Percentiles rank a stretch among this genome's conserved stretches.
phyloP scores from a whole-genome alignment of 2,888 invertebrate genomes.

The Tineola bisselliella region DNA sequence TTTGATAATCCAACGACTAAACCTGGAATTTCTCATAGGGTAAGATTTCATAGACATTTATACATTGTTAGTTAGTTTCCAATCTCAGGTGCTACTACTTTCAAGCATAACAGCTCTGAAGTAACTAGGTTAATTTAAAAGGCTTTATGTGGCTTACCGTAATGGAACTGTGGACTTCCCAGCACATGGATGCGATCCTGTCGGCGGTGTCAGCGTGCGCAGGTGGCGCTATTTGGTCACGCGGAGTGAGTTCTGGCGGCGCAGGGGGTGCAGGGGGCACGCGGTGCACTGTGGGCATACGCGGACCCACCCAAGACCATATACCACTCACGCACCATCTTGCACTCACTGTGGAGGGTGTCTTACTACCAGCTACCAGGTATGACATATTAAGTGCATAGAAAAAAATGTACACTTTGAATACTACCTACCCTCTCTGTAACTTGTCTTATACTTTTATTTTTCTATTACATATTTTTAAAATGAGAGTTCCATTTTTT shows the following conservation, averaged over 20 bases:
- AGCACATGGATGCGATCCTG: constrained; percentile 47
- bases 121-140: too few species aligned
- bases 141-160: too few species aligned
- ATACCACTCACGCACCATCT: constrained; percentile 87
- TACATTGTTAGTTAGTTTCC: too few species aligned
- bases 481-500: too few species aligned
- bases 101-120: too few species aligned
- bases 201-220: constrained; percentile 57
- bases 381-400: too few species aligned
- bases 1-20: constrained; percentile 48
- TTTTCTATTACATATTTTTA: too few species aligned
- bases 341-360: constrained; percentile 93
- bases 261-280: constrained; percentile 71
- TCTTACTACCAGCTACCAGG: constrained; percentile 78
- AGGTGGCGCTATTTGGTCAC: constrained; percentile 83
- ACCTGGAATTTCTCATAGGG: constrained; percentile 53
- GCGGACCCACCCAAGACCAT: constrained; percentile 75
- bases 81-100: too few species aligned
- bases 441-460: too few species aligned
- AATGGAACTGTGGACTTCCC: too few species aligned
- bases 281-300: constrained; percentile 50
- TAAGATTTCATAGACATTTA: constrained; percentile 25
- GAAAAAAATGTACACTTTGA: too few species aligned
- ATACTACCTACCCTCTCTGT: too few species aligned
- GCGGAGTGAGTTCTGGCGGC: constrained; percentile 82